Conservation (phyloP, 1,140 invertebrate genomes). For the Dinoponera quadriceps region DNA sequence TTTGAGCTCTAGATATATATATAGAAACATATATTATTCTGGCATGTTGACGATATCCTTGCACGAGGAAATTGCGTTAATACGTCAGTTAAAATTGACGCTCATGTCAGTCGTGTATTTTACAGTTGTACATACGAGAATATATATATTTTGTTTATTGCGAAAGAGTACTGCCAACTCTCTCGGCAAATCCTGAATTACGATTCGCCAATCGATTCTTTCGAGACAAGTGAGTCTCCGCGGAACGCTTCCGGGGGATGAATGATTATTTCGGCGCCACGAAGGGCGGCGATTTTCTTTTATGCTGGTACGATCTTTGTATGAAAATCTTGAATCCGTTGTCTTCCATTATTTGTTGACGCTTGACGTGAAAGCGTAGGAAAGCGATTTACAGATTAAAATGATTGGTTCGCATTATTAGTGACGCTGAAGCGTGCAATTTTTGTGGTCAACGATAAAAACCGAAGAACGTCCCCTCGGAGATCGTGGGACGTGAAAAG, state of each 20-base stretch:
- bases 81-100: slow-evolving; percentile 23
- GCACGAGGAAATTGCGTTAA: slow-evolving; percentile 10
- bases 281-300: not conserved
- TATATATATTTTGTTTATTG: slow-evolving; percentile 55
- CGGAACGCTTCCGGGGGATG: not conserved
- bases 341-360: slow-evolving; percentile 48
- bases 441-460: slow-evolving; percentile 30
- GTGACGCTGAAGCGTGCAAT: slow-evolving; percentile 19
- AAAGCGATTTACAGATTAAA: slow-evolving; percentile 13
- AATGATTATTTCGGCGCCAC: not conserved
- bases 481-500: not conserved
- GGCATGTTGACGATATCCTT: slow-evolving; percentile 26
- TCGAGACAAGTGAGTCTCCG: not conserved
- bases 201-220: not conserved
- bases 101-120: slow-evolving; percentile 37
- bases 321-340: slow-evolving; percentile 11
- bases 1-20: slow-evolving; percentile 16
- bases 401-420: slow-evolving; percentile 12
- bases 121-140: slow-evolving; percentile 27
- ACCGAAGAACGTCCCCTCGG: not conserved
- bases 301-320: not conserved
- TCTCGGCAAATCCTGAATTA: slow-evolving; percentile 16
- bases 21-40: slow-evolving; percentile 24
- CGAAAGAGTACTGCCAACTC: not conserved
- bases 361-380: not conserved